These are phyloP conservation scores for Spermophilus dauricus DNA, from an alignment of 2,113 vertebrate species.

Conservation along the genomic window DNA sequence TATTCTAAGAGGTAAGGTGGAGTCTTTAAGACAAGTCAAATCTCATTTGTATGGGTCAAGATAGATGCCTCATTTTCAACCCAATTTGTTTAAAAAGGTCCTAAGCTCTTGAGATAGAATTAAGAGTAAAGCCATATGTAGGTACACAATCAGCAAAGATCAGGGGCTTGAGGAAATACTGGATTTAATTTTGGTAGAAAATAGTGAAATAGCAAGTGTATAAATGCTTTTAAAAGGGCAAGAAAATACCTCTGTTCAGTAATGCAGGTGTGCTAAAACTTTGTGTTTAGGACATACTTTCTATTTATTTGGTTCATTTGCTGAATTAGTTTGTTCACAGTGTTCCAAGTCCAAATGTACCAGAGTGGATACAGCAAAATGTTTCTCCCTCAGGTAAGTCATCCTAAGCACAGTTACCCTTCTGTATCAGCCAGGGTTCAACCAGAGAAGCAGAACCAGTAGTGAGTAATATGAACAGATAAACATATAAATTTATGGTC, in stretches of 20 bases:
- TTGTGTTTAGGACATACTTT: background rate
- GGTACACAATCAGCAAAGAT: background rate
- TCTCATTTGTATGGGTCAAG: background rate
- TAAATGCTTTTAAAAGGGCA: background rate
- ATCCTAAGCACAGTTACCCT: background rate
- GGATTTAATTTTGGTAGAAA: conserved; percentile 20
- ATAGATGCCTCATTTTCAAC: background rate
- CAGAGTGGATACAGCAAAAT: background rate
- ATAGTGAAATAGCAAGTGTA: background rate
- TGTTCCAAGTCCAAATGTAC: background rate
- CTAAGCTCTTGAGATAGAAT: background rate
- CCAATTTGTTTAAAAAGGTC: background rate
- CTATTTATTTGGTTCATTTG: background rate
- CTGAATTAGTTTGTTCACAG: background rate
- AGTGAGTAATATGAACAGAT: background rate
- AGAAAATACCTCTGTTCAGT: background rate
- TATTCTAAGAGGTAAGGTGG: background rate
- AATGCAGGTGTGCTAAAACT: background rate
- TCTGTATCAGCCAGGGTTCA: background rate
- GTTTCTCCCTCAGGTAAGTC: background rate
- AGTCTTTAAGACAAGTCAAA: background rate
- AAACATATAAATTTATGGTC: background rate
- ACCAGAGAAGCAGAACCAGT: background rate
- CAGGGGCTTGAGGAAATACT: background rate
- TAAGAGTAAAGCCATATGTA: background rate